phyloP scores from a whole-genome alignment of 2,888 invertebrate species.

The Torymus texanus region DNA sequence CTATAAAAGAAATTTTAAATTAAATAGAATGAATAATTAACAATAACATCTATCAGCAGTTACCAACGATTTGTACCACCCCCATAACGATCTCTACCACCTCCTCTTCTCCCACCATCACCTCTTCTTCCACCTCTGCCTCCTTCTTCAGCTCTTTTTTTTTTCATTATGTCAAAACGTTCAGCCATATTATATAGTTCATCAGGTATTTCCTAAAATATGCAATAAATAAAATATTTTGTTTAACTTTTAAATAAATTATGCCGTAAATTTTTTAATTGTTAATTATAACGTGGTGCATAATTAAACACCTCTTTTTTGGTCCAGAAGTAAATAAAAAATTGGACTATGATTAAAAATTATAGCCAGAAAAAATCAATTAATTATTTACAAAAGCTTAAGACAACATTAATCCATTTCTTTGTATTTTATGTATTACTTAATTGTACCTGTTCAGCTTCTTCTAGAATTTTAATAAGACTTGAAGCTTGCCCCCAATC shows the following conservation, averaged over 20 bases:
- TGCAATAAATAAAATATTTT: conserved; percentile 1
- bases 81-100: conserved; percentile 54
- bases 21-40: neutral
- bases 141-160: conserved; percentile 78
- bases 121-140: conserved; percentile 73
- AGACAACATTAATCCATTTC: neutral
- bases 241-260: too few species aligned
- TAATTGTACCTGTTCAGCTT: conserved; percentile 82
- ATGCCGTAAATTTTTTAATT: too few species aligned
- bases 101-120: conserved; percentile 67
- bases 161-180: conserved; percentile 83
- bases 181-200: conserved; percentile 86
- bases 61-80: conserved; percentile 55
- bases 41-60: neutral
- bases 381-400: too few species aligned
- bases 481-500: conserved; percentile 91
- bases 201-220: conserved; percentile 83
- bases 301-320: too few species aligned
- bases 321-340: too few species aligned
- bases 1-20: neutral
- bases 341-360: too few species aligned
- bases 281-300: too few species aligned
- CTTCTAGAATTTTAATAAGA: conserved; percentile 89
- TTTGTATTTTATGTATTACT: conserved; percentile 37
- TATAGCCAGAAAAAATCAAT: too few species aligned